Conservation (phyloP, 2,888 invertebrate genomes). For the Lysandra coridon region DNA sequence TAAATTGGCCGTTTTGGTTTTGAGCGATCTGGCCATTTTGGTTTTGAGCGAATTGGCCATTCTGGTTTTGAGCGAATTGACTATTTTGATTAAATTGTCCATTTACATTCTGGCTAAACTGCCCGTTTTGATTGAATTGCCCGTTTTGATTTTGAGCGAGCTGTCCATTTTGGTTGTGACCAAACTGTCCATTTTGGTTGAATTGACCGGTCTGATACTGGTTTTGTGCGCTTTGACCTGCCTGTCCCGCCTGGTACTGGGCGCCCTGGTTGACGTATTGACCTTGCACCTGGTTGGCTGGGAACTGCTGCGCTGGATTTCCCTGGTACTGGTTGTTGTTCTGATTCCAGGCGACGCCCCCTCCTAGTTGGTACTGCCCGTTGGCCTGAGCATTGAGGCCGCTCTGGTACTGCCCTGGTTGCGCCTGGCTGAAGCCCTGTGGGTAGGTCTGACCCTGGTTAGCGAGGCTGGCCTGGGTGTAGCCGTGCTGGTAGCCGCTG, state of each 20-base stretch:
- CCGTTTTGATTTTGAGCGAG: slow-evolving; percentile 42
- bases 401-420: slow-evolving; percentile 9
- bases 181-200: slow-evolving; percentile 19
- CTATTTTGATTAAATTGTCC: slow-evolving; percentile 35
- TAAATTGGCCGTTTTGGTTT: slow-evolving; percentile 36
- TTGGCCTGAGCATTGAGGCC: slow-evolving; percentile 15
- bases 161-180: slow-evolving; percentile 36
- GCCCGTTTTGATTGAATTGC: slow-evolving; percentile 40
- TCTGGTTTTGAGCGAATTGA: slow-evolving; percentile 38
- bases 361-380: background rate
- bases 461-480: slow-evolving; percentile 45
- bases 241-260: background rate
- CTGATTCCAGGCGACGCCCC: background rate
- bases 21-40: slow-evolving; percentile 36
- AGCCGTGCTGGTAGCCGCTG: slow-evolving; percentile 47
- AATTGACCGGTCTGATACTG: slow-evolving; percentile 33
- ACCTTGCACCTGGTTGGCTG: background rate
- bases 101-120: slow-evolving; percentile 35
- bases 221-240: background rate
- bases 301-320: background rate
- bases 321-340: slow-evolving; percentile 14
- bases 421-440: slow-evolving; percentile 10
- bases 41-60: slow-evolving; percentile 35
- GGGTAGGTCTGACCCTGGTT: slow-evolving; percentile 42
- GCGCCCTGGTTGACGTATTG: slow-evolving; percentile 17